Evolutionary conservation across 2,888 invertebrate genomes (phyloP).

Genomic region (Caenorhabditis sp.): DNA sequence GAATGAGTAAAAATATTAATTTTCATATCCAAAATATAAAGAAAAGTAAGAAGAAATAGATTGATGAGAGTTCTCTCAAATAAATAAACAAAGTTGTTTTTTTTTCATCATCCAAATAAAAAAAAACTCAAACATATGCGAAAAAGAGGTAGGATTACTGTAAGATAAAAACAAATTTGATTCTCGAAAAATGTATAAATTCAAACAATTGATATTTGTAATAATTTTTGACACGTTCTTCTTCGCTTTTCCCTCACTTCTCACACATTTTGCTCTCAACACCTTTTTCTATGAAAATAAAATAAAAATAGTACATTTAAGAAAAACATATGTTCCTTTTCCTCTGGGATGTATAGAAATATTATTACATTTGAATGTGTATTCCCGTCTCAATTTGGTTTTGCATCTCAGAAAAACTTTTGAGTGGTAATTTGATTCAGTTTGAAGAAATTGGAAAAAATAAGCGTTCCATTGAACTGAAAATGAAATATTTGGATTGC

Average conservation of each 20-base stretch:
- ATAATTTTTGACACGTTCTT: background rate
- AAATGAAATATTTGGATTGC: background rate
- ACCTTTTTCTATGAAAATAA: too few species aligned
- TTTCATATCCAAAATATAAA: background rate
- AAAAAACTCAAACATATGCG: background rate
- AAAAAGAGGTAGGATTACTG: background rate
- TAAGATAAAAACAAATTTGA: background rate
- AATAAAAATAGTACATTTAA: background rate
- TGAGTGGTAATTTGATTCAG: background rate
- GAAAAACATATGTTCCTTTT: background rate
- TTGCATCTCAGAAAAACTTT: background rate
- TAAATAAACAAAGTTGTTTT: background rate
- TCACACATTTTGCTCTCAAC: background rate
- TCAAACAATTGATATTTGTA: background rate
- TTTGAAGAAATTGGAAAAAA: background rate
- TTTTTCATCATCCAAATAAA: background rate
- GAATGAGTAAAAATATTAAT: background rate
- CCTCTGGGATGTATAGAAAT: background rate
- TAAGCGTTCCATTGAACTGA: background rate
- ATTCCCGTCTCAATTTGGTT: background rate
- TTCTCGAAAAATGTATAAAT: too few species aligned
- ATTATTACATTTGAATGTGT: background rate
- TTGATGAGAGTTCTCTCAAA: background rate
- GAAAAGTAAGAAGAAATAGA: background rate
- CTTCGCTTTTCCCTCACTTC: background rate